Evolutionary conservation across 1,140 invertebrate species (phyloP), one percentile per base, ranked within the genome.

Genomic region (Bombus impatiens): DNA sequence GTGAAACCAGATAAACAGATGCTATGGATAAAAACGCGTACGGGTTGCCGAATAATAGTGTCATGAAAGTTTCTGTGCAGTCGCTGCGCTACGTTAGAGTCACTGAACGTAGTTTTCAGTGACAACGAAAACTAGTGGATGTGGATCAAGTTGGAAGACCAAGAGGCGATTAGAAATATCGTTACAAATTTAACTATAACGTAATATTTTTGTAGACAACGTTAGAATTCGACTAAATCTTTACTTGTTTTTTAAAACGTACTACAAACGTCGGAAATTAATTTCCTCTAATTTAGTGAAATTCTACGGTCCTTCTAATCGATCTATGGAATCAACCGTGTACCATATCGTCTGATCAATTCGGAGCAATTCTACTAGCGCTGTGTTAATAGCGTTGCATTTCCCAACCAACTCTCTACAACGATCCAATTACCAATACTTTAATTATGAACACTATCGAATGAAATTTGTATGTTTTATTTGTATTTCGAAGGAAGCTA

Each of bases 361-460:
- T 35, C 35, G 12, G 2, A 32, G 75, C 13, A 37, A 77, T 59
- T n/a, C 35, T 15, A 77, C 53, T 59, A 22, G 25, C 25, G 5
- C 28, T n/a, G 37, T 28, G 40, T 77, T 77, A 77, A 77, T 59
- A 37, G 75, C 47, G n/a, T 40, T 40, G 47, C 47, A 59, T 77
- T 40, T 53, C 18, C 18, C 47, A 8, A 25, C 25, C 15, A 77
- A 22, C 25, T 37, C 35, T 28, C 53, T 18, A 22, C 12, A 77
- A 37, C 53, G 47, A 37, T 77, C 28, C 37, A 77, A 59, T 28
- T 59, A 22, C 47, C 28, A 4, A 59, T 77, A 77, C 57, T 37
- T 59, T 6, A 32, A 67, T 42, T 74, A 22, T 18, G 18, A 53
- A 53, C 47, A 8, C 6, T 22, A 53, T 22, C 47, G 47, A 22